These are phyloP conservation scores for Cavia porcellus DNA, from an alignment of 2,113 vertebrate genomes.

Conservation along the genomic window DNA sequence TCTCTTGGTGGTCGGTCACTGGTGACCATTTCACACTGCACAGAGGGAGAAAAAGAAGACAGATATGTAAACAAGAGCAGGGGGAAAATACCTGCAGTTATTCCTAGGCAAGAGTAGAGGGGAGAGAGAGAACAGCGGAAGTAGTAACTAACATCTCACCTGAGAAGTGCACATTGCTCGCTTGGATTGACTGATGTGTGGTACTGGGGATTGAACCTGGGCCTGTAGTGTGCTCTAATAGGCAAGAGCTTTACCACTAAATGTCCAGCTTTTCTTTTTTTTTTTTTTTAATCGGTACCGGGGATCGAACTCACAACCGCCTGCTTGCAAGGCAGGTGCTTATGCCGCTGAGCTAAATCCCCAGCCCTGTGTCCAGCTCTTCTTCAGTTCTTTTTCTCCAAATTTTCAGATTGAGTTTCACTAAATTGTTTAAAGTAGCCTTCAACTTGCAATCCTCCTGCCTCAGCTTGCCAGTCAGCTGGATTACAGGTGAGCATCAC, in stretches of 20 bases:
- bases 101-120: neutral
- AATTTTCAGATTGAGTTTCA: neutral
- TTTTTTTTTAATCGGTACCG: no score
- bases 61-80: neutral
- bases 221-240: neutral
- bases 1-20: slow-evolving; percentile 78
- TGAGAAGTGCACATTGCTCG: neutral
- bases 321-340: no score
- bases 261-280: neutral
- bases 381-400: neutral
- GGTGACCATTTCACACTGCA: slow-evolving; percentile 80
- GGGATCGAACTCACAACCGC: no score
- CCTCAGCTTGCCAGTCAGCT: neutral
- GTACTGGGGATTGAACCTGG: neutral
- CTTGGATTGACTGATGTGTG: neutral
- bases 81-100: neutral
- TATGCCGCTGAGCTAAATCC: no score
- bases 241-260: neutral
- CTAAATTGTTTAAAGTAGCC: neutral
- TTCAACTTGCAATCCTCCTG: neutral
- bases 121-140: neutral
- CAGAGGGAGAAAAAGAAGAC: slow-evolving; percentile 50
- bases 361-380: no score
- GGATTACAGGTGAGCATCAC: neutral
- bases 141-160: neutral